Evolutionary conservation across 2,888 invertebrate genomes (phyloP), one percentile per base, ranked within the genome.

Genomic region (Tethea ocularis): DNA sequence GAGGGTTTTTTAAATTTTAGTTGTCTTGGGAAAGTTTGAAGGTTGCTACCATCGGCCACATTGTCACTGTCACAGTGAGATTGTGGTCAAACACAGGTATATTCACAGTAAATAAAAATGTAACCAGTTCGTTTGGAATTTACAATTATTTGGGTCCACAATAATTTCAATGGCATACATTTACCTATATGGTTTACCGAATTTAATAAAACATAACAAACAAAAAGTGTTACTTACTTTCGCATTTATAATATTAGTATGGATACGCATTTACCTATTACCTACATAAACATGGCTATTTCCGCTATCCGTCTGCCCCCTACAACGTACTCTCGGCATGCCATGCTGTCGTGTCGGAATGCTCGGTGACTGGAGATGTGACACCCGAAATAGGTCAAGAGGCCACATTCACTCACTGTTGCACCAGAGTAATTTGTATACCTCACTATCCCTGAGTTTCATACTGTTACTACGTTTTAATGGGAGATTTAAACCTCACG

Each of bases 381-480:
- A 78, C 83, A 82, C 71, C 74, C 69, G 76, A 87, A 86, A 79
- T 80, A 69, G 88, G 89, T 88, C 87, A 88, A 85, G 83, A 77
- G 82, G 66, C 66, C 71, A 74, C 80, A 82, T 83, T 79, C 78
- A 77, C 67, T 74, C 74, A 71, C 68, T 71, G 70, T 72, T 77
- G 75, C 75, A 75, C 74, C 73, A 64, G 66, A 69, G 80, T 83
- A 80, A 86, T 84, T 82, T 83, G 82, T 82, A 72, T 71, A 68
- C 67, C 68, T 68, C 69, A 60, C 69, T 66, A 61, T 69, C 62
- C n/a, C 29, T 17, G 26, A 52, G 24, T 33, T 20, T 33, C 54
- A 36, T 33, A 24, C 26, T 52, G 26, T 24, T 52, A 24, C 17
- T 29, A 29, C n/a, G 29, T 15, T 53, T 33, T 54, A 33, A 33